Evolutionary conservation across 2,113 vertebrate genomes (phyloP).

Genomic region (Rhizomys pruinosus): DNA sequence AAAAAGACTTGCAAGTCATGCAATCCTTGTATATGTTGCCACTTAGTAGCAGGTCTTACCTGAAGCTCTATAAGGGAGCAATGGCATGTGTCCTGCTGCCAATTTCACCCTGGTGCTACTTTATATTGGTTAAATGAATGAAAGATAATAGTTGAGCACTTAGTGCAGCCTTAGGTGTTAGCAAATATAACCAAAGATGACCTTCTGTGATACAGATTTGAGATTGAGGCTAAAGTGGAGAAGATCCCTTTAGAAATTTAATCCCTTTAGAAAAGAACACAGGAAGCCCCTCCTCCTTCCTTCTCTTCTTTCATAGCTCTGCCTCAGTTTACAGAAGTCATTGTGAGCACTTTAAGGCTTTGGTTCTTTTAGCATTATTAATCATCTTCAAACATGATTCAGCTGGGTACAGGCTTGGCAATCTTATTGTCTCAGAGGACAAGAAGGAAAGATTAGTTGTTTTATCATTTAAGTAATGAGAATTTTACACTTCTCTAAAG

Average conservation of each 20-base stretch:
- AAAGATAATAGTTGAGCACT: not conserved
- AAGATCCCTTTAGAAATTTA: not conserved
- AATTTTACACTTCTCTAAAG: conserved; percentile 84
- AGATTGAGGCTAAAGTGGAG: not conserved
- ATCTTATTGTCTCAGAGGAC: conserved; percentile 79
- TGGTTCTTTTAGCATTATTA: conserved; percentile 48
- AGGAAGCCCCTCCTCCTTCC: not conserved
- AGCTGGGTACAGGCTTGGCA: conserved; percentile 49
- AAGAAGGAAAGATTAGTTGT: conserved; percentile 80
- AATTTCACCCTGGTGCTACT: not conserved
- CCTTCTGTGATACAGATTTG: not conserved
- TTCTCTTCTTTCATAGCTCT: not conserved
- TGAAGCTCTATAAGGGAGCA: not conserved
- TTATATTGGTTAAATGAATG: not conserved
- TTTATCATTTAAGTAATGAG: conserved; percentile 86
- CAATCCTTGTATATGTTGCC: not conserved
- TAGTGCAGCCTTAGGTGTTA: not conserved
- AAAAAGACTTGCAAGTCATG: not conserved
- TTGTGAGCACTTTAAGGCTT: not conserved
- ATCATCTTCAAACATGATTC: conserved; percentile 64
- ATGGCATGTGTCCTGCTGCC: not conserved
- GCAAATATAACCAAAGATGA: not conserved
- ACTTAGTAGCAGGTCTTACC: too few relatives aligned
- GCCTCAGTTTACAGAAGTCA: not conserved
- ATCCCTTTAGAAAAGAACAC: not conserved